Evolutionary conservation across 2,113 vertebrate genomes (phyloP).

Genomic region (Rhinolophus ferrumequinum): DNA sequence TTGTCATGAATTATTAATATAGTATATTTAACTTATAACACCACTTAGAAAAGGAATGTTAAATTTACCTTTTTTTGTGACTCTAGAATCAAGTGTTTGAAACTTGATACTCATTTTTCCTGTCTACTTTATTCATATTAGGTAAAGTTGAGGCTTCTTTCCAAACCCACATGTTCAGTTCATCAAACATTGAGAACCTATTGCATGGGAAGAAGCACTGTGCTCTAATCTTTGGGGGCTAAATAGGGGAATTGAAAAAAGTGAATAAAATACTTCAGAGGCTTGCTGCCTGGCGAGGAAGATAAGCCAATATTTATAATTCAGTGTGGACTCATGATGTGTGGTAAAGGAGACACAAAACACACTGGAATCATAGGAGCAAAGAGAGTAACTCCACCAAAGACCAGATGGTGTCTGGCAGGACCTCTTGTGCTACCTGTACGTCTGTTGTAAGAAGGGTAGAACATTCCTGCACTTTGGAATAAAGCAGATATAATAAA

Average conservation of each 20-base stretch:
- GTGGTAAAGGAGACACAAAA: background rate
- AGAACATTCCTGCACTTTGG: background rate
- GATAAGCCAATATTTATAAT: background rate
- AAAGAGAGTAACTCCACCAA: background rate
- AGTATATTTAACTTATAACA: background rate
- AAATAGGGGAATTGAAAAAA: background rate
- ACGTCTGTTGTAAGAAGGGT: background rate
- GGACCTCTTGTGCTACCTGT: accelerated
- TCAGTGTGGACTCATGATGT: background rate
- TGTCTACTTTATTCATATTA: background rate
- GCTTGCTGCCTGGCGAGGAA: background rate
- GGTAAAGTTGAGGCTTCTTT: slow-evolving; percentile 17
- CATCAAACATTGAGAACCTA: background rate
- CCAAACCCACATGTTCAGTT: background rate
- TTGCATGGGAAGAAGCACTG: background rate
- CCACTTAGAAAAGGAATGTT: background rate
- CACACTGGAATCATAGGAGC: background rate
- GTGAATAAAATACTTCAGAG: background rate
- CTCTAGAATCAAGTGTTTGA: slow-evolving; percentile 23
- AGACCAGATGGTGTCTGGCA: background rate
- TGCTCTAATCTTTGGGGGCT: background rate
- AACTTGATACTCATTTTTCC: background rate
- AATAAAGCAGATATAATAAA: background rate
- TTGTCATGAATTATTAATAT: background rate
- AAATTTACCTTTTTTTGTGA: slow-evolving; percentile 39